phyloP scores from a whole-genome alignment of 2,113 vertebrate species.

The Odobenus rosmarus region DNA sequence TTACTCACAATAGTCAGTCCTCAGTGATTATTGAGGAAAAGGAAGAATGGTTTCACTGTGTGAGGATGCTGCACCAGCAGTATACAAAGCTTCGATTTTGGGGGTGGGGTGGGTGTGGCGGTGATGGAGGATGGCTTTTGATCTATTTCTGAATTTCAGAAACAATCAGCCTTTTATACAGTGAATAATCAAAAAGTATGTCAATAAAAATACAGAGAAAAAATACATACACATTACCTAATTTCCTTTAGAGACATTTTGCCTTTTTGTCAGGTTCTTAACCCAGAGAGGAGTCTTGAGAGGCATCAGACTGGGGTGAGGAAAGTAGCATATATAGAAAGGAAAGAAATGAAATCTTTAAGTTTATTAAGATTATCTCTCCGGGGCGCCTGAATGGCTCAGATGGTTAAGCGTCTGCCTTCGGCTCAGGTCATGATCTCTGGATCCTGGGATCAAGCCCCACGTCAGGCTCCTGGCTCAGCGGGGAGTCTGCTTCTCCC shows the following conservation, averaged over 20 bases:
- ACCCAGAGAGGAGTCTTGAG: background rate
- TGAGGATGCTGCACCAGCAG: constrained; percentile 54
- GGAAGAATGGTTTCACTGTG: constrained; percentile 40
- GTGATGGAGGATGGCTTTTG: background rate
- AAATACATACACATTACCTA: background rate
- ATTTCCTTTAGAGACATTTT: background rate
- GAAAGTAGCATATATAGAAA: background rate
- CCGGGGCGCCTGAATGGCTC: too few relatives aligned
- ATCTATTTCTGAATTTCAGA: constrained; percentile 65
- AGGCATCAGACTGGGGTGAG: background rate
- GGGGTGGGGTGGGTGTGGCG: background rate
- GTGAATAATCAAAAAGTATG: background rate
- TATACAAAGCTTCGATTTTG: constrained; percentile 45
- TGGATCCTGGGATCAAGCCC: too few relatives aligned
- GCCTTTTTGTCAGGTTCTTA: background rate
- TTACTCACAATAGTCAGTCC: background rate
- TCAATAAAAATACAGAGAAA: constrained; percentile 30
- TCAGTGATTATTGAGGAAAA: constrained; percentile 52
- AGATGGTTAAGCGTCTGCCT: too few relatives aligned
- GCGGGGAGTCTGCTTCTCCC: too few relatives aligned
- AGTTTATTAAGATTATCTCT: background rate
- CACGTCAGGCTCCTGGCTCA: too few relatives aligned
- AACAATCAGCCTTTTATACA: constrained; percentile 57
- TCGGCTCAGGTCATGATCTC: too few relatives aligned
- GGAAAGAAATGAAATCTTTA: background rate